Base-by-base conservation (phyloP, 2,113 vertebrate species). In the Onychorhynchus coronatus region DNA sequence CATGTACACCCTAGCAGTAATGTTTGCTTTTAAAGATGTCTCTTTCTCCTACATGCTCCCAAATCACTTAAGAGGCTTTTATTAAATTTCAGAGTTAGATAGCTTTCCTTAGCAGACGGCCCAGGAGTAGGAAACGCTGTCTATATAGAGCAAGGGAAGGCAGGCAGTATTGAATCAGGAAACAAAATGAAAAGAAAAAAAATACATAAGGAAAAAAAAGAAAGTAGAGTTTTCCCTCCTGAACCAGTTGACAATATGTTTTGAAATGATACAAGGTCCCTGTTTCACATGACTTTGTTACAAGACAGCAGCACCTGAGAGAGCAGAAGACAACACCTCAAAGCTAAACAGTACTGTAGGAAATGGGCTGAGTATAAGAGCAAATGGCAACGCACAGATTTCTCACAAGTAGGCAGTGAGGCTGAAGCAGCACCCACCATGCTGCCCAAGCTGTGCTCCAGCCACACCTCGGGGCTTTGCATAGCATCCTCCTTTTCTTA, bases 61-160 rank as follows among this genome's bases (percentile, higher is more conserved):
- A 97, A 97, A 97, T 94, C 85, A 97, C 94, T 96, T 95, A 94
- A 96, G 93, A 96, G 93, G 68, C 76, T 95, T 97, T 97, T 97
- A 97, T 95, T 97, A 96, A 97, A 96, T 96, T 97, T 95, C 83
- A 88, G 91, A 97, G 94, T 93, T 96, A 93, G 93, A 91, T 91
- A 86, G 91, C 92, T 96, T 95, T 96, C 86, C 58, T 96, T 95
- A 4, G 3, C 91, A 96, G 93, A 56, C 76, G 92, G 80, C 91
- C 58, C 81, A 91, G 66, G 59, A 95, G 89, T 83, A 97, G 89
- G 94, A 97, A 97, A 88, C 61, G 52, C 67, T 88, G 91, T 94
- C 95, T 96, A 92, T 91, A 91, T 68, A 78, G 85, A 78, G 74
- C 41, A 94, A 88, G 63, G 47, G 61, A 96, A 96, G 74, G 78